Evolutionary conservation across 2,888 invertebrate genomes (phyloP).

Genomic region (Dolichopus griseipennis): DNA sequence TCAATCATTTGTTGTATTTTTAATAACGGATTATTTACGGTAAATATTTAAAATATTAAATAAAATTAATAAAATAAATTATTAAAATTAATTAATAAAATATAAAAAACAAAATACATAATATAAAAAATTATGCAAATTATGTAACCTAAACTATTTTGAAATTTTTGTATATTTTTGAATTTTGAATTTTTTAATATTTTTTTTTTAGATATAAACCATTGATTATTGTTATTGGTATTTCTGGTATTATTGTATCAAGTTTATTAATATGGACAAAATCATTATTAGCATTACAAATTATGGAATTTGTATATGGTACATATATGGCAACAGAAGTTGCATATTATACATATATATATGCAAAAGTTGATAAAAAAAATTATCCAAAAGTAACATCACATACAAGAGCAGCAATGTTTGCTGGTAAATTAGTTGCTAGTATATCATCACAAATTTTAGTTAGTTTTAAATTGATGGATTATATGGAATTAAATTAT

Average conservation of each 20-base stretch:
- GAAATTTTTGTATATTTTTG: too few relatives aligned
- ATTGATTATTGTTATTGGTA: constrained; percentile 65
- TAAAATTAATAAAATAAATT: too few relatives aligned
- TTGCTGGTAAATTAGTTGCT: constrained; percentile 59
- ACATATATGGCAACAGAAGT: constrained; percentile 83
- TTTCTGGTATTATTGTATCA: constrained; percentile 67
- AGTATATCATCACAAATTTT: constrained; percentile 57
- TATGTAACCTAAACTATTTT: too few relatives aligned
- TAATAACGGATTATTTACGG: constrained; percentile 68
- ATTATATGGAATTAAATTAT: constrained; percentile 60
- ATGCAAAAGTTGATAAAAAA: constrained; percentile 69
- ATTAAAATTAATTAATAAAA: too few relatives aligned
- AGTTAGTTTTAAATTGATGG: constrained; percentile 50
- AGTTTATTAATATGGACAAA: constrained; percentile 67
- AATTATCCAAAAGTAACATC: constrained; percentile 67
- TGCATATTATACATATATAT: constrained; percentile 89
- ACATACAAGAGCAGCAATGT: constrained; percentile 60
- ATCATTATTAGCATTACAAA: constrained; percentile 62
- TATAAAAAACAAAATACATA: too few relatives aligned
- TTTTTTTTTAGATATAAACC: constrained; percentile 62
- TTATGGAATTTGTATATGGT: constrained; percentile 64
- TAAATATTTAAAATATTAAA: constrained; percentile 18
- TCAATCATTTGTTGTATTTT: constrained; percentile 65
- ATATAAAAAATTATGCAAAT: too few relatives aligned
- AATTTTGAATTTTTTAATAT: too few relatives aligned